Conservation (phyloP, 2,113 vertebrate species). For the Hiodon alosoides region DNA sequence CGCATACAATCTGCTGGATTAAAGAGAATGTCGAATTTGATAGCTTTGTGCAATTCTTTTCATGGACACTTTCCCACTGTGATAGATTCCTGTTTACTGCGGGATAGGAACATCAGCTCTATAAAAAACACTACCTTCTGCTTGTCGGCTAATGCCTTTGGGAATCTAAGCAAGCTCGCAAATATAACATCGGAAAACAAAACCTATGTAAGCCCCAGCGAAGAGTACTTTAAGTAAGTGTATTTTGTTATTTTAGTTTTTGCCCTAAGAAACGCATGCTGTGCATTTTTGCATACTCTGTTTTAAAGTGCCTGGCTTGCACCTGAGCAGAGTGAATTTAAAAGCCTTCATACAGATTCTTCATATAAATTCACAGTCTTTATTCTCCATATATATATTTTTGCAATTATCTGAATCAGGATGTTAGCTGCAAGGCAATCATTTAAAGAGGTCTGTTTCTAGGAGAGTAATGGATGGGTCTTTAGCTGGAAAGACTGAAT, state of each 20-base stretch:
- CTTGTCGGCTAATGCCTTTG: conserved; percentile 76
- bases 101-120: conserved; percentile 77
- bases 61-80: conserved; percentile 40
- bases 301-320: background rate
- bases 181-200: conserved; percentile 80
- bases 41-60: conserved; percentile 3
- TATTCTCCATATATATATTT: no score
- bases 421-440: background rate
- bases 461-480: background rate
- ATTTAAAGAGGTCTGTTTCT: background rate
- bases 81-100: conserved; percentile 83
- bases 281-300: background rate
- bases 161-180: conserved; percentile 80
- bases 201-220: conserved; percentile 91
- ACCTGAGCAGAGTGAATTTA: background rate
- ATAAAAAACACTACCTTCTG: conserved; percentile 91
- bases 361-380: no score
- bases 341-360: no score
- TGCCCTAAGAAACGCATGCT: no score
- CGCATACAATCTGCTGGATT: background rate
- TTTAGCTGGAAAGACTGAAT: background rate
- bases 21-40: background rate
- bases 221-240: conserved; percentile 98
- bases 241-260: background rate
- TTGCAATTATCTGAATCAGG: no score